Base-by-base conservation (phyloP, 1,140 invertebrate species). In the Musca vetustissima region DNA sequence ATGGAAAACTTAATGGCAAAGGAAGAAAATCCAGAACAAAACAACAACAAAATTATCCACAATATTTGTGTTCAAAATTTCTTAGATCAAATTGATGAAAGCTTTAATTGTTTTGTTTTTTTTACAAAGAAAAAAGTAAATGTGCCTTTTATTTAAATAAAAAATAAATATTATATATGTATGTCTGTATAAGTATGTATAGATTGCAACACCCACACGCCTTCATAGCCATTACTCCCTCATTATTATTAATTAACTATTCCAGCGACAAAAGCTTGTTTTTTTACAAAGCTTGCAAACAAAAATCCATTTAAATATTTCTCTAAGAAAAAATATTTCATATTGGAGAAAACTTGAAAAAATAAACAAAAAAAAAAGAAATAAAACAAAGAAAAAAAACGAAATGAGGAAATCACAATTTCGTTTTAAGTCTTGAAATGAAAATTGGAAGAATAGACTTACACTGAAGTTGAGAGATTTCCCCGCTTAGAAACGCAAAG, bases 291-390 rank as follows among this genome's bases (percentile, higher is more conserved):
- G 36, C 36, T 61, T 61, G 57, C 32, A 61, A 36, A 17, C 17
- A 13, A 61, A 17, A 71, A 75, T 79, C 76, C 76, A 76, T 66
- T 67, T 70, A 78, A 80, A 79, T 80, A 80, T 80, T 80, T 67
- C 28, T 19, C 17, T 43, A n/a, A 24, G 14, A 24, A 61, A 70
- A 75, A 80, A 80, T 80, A 80, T 80, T 75, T 76, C 8, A 73
- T 68, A 69, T 72, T 77, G 75, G 78, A 79, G 74, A 55, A 53
- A 59, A 59, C 24, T 66, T 17, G 24, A 64, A 47, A 53, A 15
- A 4, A 43, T n/a, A 15, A 59, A 61, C 36, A 13, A 61, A 61
- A 61, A 22, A 59, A 43, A 43, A 43, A 43, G 1, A 36, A 59
- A 17, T 36, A 32, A 4, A 17, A 52, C 1, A 52, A 19, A 52